These are phyloP conservation scores for Tenebrosternarchus preto DNA, from an alignment of 2,113 vertebrate species.

Conservation along the genomic window DNA sequence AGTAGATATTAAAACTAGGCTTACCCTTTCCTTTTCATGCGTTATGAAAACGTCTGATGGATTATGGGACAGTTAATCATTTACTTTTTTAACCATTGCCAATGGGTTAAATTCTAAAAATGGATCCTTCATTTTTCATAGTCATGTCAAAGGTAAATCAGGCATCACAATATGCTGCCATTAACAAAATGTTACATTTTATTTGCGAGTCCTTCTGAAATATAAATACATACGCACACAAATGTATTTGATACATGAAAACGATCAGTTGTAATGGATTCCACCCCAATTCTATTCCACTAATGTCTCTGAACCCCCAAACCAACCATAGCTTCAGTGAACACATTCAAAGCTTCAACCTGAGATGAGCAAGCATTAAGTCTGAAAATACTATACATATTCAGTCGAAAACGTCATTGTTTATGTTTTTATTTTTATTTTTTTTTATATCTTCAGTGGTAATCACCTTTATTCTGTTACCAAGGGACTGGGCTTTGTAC, in stretches of 20 bases:
- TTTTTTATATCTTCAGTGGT: neutral
- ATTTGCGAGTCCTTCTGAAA: no score
- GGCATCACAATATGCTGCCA: no score
- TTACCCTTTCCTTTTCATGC: neutral
- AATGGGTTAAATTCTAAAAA: no score
- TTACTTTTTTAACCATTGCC: neutral
- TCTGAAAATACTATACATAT: neutral
- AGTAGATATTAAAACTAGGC: no score
- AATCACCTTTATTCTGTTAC: neutral
- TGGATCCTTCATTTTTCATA: neutral
- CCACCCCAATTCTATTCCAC: no score
- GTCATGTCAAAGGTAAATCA: no score
- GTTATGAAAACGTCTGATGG: neutral
- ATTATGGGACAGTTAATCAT: neutral
- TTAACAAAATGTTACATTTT: no score
- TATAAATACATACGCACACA: no score
- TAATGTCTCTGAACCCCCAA: neutral
- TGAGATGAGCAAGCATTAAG: no score
- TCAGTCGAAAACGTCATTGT: neutral
- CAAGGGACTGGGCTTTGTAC: neutral
- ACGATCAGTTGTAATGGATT: no score
- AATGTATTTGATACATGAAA: no score
- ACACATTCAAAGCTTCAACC: neutral
- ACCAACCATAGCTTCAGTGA: neutral
- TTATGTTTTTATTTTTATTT: neutral